Base-by-base conservation (phyloP, 2,113 vertebrate species). In the Amphiprion ocellaris region DNA sequence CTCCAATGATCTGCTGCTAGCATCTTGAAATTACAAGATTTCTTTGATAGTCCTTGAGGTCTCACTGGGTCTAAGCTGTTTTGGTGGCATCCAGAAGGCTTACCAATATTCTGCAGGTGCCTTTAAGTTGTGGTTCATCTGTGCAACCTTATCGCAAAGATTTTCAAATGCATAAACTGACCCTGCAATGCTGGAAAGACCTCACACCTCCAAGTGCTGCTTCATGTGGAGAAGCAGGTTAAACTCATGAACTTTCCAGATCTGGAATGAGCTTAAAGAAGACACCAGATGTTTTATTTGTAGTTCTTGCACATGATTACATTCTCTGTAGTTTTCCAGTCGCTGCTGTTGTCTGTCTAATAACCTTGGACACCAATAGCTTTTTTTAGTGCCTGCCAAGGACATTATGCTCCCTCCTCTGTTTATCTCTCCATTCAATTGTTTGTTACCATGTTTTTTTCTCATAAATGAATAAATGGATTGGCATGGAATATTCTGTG, bases 381-480 rank as follows among this genome's bases (percentile, higher is more conserved):
- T 61, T 52, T 49, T 77, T 56, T 28, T 47, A 10, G 9, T 72
- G 4, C 47, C 23, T 69, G 39, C 28, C 33, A 59, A 64, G 12
- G 74, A 65, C 59, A 37, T 69, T 8, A 19, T 39, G 1, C 8
- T 59, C 46, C 17, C n/a, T 54, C n/a, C 46, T 33, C 15, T 21
- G 14, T 55, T 62, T 23, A 30, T 69, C 17, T 54, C 11, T 53
- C 19, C 2, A 0, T 53, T 50, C 9, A 3, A 58, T 47, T 69
- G 44, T 69, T 41, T 49, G 21, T 49, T 14, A 10, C 2, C 10
- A 8, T 19, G 44, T 77, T 73, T 41, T 41, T 44, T 44, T 44
- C 4, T 69, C 56, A 15, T 24, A 77, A 50, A 73, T 37, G 10
- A 33, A 56, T 11, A 30, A 33, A 55, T 46, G 63, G 44, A 62